phyloP scores from a whole-genome alignment of 2,797 vertebrate genomes.

The Crypturellus tataupa region DNA sequence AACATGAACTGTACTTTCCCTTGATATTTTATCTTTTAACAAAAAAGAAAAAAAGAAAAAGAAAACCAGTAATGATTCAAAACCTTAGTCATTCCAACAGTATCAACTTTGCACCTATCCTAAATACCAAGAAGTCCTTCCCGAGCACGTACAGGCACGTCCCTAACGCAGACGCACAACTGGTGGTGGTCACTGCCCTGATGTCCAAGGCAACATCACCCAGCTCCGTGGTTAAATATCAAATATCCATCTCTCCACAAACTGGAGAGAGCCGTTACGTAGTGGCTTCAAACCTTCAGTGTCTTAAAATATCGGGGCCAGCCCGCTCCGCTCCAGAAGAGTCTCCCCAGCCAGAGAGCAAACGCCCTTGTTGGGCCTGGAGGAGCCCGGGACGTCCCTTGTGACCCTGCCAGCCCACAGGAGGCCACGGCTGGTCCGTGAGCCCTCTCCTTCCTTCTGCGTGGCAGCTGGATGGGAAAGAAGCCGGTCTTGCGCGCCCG shows the following conservation, averaged over 20 bases:
- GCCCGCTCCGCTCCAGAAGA: neutral
- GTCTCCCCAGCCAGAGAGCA: neutral
- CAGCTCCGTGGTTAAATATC: neutral
- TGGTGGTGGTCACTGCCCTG: accelerated
- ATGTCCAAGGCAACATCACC: neutral
- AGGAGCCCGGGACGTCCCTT: neutral
- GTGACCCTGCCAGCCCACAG: neutral
- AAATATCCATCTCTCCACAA: neutral
- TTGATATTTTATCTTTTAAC: neutral
- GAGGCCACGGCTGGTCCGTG: neutral
- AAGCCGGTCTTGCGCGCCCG: neutral
- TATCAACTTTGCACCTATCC: neutral
- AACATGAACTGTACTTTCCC: neutral
- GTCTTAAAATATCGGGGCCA: neutral
- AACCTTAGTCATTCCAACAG: neutral
- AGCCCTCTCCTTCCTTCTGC: neutral
- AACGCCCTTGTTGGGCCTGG: neutral
- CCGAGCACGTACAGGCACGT: neutral
- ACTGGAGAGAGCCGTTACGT: neutral
- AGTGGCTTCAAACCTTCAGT: neutral
- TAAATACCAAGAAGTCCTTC: neutral
- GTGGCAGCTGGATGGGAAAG: neutral
- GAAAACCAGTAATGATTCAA: too few species aligned
- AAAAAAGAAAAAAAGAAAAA: neutral
- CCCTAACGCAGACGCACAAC: neutral